Base-by-base conservation (phyloP, 2,797 vertebrate genomes). In the Pipistrellus kuhlii region DNA sequence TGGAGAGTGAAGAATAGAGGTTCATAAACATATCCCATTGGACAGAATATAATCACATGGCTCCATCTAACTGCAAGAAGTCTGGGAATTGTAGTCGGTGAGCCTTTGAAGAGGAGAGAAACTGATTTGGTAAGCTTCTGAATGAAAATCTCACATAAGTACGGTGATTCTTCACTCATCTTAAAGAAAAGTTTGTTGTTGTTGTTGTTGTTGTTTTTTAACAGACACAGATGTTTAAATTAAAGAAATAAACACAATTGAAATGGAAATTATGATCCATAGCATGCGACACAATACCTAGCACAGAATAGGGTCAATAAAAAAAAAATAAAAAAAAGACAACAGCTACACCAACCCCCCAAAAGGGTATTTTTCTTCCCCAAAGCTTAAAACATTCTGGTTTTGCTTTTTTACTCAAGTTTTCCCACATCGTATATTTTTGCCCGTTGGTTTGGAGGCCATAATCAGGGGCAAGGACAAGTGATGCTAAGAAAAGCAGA, bases 361-460 rank as follows among this genome's bases (percentile, higher is more conserved):
- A 76, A 85, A 91, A 14, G 0, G 7, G 11, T 23, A 11, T 38
- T 64, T 78, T 13, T 21, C 18, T 59, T 30, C 32, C 32, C 66
- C 44, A 78, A 80, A 82, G 18, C 73, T 48, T 15, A 77, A 89
- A 80, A 71, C 8, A 8, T 41, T 32, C 59, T 27, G 55, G 18
- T 66, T 94, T 95, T 71, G 32, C 38, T 73, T 44, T 84, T 57
- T 95, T 93, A n/a, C 73, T 90, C 78, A 73, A 62, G 30, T 78
- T 73, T 94, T 59, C 85, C 93, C 82, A 93, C 51, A 82, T 68
- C 48, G 69, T 90, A 4, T 85, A 75, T 88, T 95, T 96, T 90
- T 75, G 82, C 69, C 69, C 84, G 38, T 25, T 92, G 92, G 94
- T 88, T 94, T 80, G 20, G 75, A 95, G 93, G 78, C 82, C 71